Base-by-base conservation (phyloP, 1,140 invertebrate genomes). In the Magallana ariakensis region DNA sequence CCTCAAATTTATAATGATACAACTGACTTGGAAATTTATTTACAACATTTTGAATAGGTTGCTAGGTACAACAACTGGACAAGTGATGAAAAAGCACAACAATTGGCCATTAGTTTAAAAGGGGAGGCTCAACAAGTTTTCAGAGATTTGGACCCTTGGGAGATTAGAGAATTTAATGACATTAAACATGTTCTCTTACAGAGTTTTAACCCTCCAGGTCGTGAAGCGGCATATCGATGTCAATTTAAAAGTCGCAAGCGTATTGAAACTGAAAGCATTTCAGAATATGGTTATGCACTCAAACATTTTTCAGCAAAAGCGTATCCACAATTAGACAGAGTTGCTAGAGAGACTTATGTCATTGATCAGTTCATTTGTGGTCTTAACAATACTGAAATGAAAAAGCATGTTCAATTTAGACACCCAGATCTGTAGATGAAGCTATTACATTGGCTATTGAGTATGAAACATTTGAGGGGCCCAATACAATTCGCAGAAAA, bases 211-310 rank as follows among this genome's bases (percentile, higher is more conserved):
- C 87, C 87, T 15, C 16, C 80, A 6, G 85, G 86, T 80, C 33
- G 87, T 15, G 85, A 89, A 84, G 84, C 70, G 9, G 88, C 85
- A 16, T 87, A 84, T 33, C 54, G 85, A 13, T 89, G 88, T 85
- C 85, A 87, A 60, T 89, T 89, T 70, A 62, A 85, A n/a, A 84
- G 56, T 57, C 9, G 85, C 4, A 80, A 55, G 16, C 58, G 70
- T 22, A 11, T 62, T 3, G 33, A 33, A 1, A 56, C 60, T 15
- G 88, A 89, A 62, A 80, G 22, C n/a, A 81, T 81, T n/a, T 13
- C 85, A 57, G 85, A 85, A 0, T 89, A 62, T n/a, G 88, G 88
- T 11, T 85, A 89, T 56, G 15, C 22, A 15, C 56, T 89, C 56
- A 83, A 87, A 84, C 82, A 84, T 22, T 16, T 89, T 19, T 82